phyloP scores from a whole-genome alignment of 2,113 vertebrate species.

The Dasyprocta punctata region DNA sequence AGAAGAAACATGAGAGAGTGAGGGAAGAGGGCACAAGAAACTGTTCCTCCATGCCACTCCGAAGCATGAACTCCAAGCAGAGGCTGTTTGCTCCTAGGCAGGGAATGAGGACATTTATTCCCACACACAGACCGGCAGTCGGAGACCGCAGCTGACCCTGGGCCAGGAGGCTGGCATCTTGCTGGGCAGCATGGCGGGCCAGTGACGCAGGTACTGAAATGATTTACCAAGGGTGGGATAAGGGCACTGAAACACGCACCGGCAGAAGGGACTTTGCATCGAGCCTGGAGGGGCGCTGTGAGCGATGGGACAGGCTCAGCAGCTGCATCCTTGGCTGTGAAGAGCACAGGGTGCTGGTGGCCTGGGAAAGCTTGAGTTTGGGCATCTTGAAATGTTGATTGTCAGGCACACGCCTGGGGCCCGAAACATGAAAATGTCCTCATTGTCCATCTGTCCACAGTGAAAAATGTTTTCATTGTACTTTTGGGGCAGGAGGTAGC shows the following conservation, averaged over 20 bases:
- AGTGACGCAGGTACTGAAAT: not conserved
- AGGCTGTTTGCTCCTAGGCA: not conserved
- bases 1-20: not conserved
- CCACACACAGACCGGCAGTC: not conserved
- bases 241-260: not conserved
- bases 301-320: not conserved
- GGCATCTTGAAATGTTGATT: not conserved
- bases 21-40: not conserved
- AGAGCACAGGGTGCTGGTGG: not conserved
- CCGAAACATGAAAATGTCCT: not conserved
- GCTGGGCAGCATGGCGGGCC: not conserved
- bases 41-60: not conserved
- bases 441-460: not conserved
- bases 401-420: not conserved
- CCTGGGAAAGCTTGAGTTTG: not conserved
- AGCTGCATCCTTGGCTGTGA: not conserved
- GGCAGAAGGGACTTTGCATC: not conserved
- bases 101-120: not conserved
- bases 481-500: not conserved
- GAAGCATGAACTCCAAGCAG: not conserved
- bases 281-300: not conserved
- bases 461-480: not conserved
- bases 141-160: not conserved
- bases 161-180: not conserved
- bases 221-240: not conserved